Evolutionary conservation across 2,113 vertebrate genomes (phyloP).

Genomic region (Rhinolophus sinicus): DNA sequence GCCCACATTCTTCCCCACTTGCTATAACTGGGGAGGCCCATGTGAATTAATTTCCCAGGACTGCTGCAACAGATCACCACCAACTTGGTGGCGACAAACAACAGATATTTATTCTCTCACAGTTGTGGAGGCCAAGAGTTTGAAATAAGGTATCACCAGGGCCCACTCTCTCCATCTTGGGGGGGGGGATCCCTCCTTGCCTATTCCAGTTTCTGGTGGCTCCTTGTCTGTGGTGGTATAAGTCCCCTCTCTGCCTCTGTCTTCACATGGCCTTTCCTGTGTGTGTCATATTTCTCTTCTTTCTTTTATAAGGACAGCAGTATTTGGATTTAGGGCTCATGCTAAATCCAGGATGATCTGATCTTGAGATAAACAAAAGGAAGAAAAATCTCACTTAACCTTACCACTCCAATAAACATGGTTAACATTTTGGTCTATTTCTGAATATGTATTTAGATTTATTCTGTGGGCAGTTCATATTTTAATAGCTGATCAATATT

Average conservation of each 20-base stretch:
- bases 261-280: not conserved
- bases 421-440: slow-evolving; percentile 18
- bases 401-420: not conserved
- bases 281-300: not conserved
- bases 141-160: not conserved
- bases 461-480: not conserved
- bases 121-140: not conserved
- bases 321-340: not conserved
- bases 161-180: not conserved
- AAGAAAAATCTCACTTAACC: not conserved
- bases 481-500: not conserved
- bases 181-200: not conserved
- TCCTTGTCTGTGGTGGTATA: not conserved
- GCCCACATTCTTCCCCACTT: not conserved
- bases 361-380: not conserved
- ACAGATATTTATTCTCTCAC: not conserved
- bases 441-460: not conserved
- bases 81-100: not conserved
- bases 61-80: not conserved
- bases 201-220: not conserved
- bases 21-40: not conserved
- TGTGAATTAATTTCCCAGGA: not conserved
- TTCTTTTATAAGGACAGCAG: not conserved
- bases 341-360: not conserved
- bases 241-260: not conserved